Evolutionary conservation across 2,888 invertebrate genomes (phyloP).

Genomic region (Hedya salicella): DNA sequence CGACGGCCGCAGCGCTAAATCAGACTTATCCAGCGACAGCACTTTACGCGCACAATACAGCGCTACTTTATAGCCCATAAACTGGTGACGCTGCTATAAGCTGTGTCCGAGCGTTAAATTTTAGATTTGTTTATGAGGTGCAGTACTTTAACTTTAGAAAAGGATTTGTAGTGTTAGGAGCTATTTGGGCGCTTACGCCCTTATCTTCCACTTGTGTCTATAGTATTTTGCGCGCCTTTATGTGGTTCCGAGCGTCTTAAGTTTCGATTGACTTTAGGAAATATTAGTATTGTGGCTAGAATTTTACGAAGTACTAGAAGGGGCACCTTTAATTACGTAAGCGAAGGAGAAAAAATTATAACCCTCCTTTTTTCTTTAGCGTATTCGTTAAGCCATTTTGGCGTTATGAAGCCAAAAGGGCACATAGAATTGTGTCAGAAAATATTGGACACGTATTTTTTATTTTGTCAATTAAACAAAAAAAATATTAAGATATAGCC

Average conservation of each 20-base stretch:
- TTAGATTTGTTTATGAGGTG: constrained; percentile 35
- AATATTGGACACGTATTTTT: no score
- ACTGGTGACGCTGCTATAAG: constrained; percentile 47
- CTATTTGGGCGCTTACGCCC: constrained; percentile 4
- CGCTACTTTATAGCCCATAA: constrained; percentile 75
- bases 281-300: background rate
- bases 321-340: no score
- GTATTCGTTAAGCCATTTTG: no score
- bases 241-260: background rate
- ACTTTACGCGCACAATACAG: constrained; percentile 70
- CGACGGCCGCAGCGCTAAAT: constrained; percentile 75
- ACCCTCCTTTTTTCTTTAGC: no score
- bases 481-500: no score
- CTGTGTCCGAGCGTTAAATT: constrained; percentile 34
- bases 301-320: no score
- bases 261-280: background rate
- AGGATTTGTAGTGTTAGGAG: background rate
- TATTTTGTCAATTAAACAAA: no score
- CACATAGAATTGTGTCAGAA: no score
- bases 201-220: no score
- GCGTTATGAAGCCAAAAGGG: no score
- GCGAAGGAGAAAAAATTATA: no score
- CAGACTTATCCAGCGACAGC: constrained; percentile 80
- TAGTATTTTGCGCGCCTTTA: background rate
- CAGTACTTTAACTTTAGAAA: constrained; percentile 5